These are phyloP conservation scores for Lordiphosa andalusiaca DNA, from an alignment of 2,888 invertebrate species.

Conservation along the genomic window DNA sequence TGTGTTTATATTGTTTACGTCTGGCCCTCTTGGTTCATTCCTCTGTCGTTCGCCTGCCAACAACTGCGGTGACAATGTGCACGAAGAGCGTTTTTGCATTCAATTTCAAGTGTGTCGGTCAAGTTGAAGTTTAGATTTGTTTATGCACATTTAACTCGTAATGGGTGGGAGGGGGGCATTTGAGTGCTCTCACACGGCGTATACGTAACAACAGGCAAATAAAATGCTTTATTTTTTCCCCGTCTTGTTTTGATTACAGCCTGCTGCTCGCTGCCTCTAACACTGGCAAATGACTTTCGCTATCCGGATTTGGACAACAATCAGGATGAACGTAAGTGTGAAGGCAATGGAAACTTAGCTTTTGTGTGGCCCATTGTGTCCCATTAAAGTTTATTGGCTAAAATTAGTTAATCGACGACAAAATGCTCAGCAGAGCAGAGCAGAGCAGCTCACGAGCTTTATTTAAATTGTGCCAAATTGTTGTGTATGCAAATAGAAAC, in stretches of 20 bases:
- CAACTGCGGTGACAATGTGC: neutral
- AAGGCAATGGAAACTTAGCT: constrained; percentile 33
- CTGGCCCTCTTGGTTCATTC: constrained; percentile 12
- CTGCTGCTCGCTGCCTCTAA: constrained; percentile 41
- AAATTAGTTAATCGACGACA: constrained; percentile 68
- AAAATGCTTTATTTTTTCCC: neutral
- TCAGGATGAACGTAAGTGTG: constrained; percentile 73
- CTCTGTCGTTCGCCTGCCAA: constrained; percentile 4
- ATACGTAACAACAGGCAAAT: constrained; percentile 27
- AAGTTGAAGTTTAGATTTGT: constrained; percentile 46
- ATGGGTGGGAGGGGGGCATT: no score
- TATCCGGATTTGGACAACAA: constrained; percentile 76
- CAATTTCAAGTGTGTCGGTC: constrained; percentile 46
- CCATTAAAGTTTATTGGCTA: constrained; percentile 46
- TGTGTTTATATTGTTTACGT: constrained; percentile 8
- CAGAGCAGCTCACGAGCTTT: constrained; percentile 12
- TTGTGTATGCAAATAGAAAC: constrained; percentile 47
- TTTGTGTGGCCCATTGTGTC: constrained; percentile 3
- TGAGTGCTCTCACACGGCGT: constrained; percentile 19
- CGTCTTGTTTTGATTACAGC: constrained; percentile 49
- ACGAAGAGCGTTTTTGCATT: constrained; percentile 5
- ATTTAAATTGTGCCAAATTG: constrained; percentile 75
- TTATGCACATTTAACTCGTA: constrained; percentile 19
- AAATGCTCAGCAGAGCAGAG: constrained; percentile 3
- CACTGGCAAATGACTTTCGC: constrained; percentile 64